Base-by-base conservation (phyloP, 2,113 vertebrate genomes). In the Tilapia sparmanii region DNA sequence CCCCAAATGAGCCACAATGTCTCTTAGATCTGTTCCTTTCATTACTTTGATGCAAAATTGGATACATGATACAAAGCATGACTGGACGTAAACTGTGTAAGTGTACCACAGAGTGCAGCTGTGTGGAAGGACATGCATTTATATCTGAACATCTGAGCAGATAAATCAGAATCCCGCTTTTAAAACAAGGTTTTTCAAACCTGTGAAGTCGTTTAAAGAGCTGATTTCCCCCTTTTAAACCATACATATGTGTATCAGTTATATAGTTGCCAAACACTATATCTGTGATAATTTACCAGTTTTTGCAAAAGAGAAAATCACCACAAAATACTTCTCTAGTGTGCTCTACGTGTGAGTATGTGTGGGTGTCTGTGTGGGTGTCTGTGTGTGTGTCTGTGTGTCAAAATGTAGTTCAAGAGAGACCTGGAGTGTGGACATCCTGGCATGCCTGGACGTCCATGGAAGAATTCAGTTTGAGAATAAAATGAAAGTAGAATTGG, bases 51-150 rank as follows among this genome's bases (percentile, higher is more conserved):
- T 38, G 33, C 6, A 66, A 38, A 66, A n/a, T 66, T n/a, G 6
- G 33, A 66, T 66, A 11, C 18, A 35, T 12, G 10, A 5, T 66
- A 66, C 10, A 38, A 7, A 66, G 33, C 3, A 26, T 16, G 66
- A 42, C 66, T 71, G 8, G 66, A 68, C 22, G 19, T 24, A 68
- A 24, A 68, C 5, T 1, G 22, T 4, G 6, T 40, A 40, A 1
- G 2, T 68, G 63, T 68, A 68, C 35, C 12, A 40, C 35, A 8
- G 4, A 68, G 63, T 6, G 63, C n/a, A 68, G 63, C 7, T 15
- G 35, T 68, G 35, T 68, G n/a, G 0, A 24, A 68, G 11, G 63
- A 68, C 12, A 5, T 15, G 5, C 12, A 40, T 40, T 4, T 0
- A 31, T 63, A 63, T 22, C 31, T 63, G 18, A 35, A n/a, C 6